phyloP scores from a whole-genome alignment of 2,113 vertebrate genomes.

The Nothocercus nigrocapillus region DNA sequence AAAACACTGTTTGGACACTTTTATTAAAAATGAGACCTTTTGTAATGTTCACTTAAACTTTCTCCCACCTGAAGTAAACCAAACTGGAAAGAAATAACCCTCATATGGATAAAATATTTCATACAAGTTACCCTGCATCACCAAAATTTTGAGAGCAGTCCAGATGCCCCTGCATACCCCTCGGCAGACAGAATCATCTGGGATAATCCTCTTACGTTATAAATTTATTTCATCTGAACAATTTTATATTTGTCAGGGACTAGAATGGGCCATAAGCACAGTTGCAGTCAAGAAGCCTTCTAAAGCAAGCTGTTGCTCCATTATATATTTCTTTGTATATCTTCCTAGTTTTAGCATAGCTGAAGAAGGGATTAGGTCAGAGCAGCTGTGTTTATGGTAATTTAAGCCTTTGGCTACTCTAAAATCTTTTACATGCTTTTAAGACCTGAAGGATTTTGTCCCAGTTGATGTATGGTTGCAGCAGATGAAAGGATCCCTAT shows the following conservation, averaged over 20 bases:
- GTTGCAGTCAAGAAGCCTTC: accelerated
- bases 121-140: not conserved
- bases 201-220: not conserved
- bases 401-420: not conserved
- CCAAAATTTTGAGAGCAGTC: not conserved
- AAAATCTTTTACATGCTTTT: not conserved
- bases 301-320: not conserved
- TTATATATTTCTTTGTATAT: not conserved
- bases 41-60: not conserved
- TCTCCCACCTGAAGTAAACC: not conserved
- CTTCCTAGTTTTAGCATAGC: not conserved
- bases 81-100: not conserved
- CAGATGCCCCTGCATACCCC: not conserved
- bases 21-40: not conserved
- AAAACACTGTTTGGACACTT: not conserved
- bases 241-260: not conserved
- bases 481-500: not conserved
- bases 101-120: not conserved
- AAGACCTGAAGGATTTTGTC: not conserved
- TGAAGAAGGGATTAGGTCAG: not conserved
- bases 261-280: not conserved
- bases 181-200: not conserved
- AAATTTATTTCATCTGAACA: not conserved
- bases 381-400: not conserved
- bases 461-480: accelerated